These are phyloP conservation scores for Argyra leucocephala DNA, from an alignment of 2,888 invertebrate species.

Conservation along the genomic window DNA sequence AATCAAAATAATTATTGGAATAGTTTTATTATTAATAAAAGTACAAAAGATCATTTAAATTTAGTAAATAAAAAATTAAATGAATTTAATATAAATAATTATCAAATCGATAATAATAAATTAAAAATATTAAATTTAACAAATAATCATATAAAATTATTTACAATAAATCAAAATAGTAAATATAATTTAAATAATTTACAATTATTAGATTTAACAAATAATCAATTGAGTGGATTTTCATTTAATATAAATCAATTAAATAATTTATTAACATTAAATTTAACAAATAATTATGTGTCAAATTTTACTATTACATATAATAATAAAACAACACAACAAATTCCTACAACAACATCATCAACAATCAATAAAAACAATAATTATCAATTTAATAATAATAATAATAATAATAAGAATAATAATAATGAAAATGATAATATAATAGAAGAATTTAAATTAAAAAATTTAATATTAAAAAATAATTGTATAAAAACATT, in stretches of 20 bases:
- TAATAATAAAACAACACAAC: not conserved
- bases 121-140: slow-evolving; percentile 21
- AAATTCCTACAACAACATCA: too few relatives aligned
- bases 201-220: slow-evolving; percentile 22
- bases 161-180: slow-evolving; percentile 14
- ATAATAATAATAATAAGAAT: not conserved
- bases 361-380: not conserved
- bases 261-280: slow-evolving; percentile 19
- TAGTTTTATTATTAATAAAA: slow-evolving; percentile 20
- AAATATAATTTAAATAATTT: slow-evolving; percentile 17
- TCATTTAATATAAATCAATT: slow-evolving; percentile 13
- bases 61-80: slow-evolving; percentile 21
- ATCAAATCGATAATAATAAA: slow-evolving; percentile 1
- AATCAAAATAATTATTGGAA: slow-evolving; percentile 13
- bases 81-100: slow-evolving; percentile 3
- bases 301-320: slow-evolving; percentile 18
- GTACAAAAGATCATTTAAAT: slow-evolving; percentile 21
- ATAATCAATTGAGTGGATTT: slow-evolving; percentile 19
- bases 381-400: not conserved
- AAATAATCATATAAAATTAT: slow-evolving; percentile 20
- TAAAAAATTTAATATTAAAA: slow-evolving; percentile 30
- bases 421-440: not conserved
- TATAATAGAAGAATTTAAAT: too few relatives aligned
- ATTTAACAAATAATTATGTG: slow-evolving; percentile 25
- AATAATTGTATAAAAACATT: slow-evolving; percentile 24